phyloP scores from a whole-genome alignment of 2,797 vertebrate species.

The Crypturellus tataupa region DNA sequence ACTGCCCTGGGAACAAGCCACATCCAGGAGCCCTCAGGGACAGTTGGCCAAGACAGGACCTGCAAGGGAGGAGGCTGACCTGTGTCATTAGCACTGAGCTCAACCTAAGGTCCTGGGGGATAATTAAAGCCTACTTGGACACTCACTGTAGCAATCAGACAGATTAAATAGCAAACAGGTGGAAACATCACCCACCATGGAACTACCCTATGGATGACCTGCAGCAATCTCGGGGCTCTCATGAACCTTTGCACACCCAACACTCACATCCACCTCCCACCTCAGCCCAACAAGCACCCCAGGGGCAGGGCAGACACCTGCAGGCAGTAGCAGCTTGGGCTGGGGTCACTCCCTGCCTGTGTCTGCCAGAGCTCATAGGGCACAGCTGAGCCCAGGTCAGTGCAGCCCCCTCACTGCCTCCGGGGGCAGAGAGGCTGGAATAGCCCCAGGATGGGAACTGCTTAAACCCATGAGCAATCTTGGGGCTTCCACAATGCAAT shows the following conservation, averaged over 20 bases:
- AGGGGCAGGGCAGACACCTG: not conserved
- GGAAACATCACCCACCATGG: not conserved
- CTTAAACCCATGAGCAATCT: not conserved
- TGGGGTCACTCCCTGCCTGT: no score
- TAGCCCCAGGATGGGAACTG: not conserved
- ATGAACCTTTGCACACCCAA: not conserved
- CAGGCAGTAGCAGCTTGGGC: not conserved
- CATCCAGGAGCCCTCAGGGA: not conserved
- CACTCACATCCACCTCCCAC: rapidly evolving
- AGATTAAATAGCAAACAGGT: not conserved
- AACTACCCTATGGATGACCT: not conserved
- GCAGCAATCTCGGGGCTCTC: not conserved
- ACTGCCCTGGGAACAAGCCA: no score
- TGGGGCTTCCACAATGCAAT: not conserved
- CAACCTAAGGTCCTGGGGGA: not conserved
- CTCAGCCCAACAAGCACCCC: not conserved
- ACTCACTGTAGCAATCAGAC: not conserved
- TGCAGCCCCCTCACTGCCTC: not conserved
- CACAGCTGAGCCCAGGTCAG: not conserved
- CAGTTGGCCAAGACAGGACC: not conserved
- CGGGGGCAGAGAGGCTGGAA: not conserved
- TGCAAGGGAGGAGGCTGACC: rapidly evolving
- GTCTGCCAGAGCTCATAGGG: not conserved
- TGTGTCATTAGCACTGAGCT: not conserved
- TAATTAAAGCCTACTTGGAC: no score